Base-by-base conservation (phyloP, 2,888 invertebrate genomes). In the Monochamus alternatus region DNA sequence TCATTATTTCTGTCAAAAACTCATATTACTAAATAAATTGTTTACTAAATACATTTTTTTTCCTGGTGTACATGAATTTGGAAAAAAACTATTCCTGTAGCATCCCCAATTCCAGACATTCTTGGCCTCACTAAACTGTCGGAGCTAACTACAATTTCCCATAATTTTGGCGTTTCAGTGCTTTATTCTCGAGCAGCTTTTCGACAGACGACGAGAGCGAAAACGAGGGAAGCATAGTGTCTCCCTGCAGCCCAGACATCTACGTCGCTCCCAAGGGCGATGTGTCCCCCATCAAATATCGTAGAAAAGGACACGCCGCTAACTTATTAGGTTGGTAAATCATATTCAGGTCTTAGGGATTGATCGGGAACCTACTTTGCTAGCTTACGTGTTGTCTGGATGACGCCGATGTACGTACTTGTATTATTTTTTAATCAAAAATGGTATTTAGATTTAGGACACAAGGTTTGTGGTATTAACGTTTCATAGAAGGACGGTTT, bases 101-200 rank as follows among this genome's bases (percentile, higher is more conserved):
- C 22, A 22, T 22, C n/a, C n/a, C n/a, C n/a, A n/a, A n/a, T 22
- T 22, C 22, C 22, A 22, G 22, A 22, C 22, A 22, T 22, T 22
- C 1, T 22, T 22, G 22, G 22, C 22, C 22, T 22, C 22, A 1
- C 22, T 22, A 22, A 22, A 22, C 22, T 22, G 22, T 22, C 22
- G 22, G 22, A 22, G 22, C 22, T 1, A 22, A 1, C 22, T 22
- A 22, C 22, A 38, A 5, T 38, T 38, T 38, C 38, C 38, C 4
- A 32, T 44, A 65, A 73, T 51, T 65, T 68, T 72, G 52, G 44
- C 60, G 47, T 89, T 89, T 7, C 89, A 94, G 94, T 86, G 94
- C 94, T 0, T 89, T 94, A 73, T 94, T 93, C 88, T 93, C 93
- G 85, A 90, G 78, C 85, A 90, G 84, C 73, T 86, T 87, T 73